A percentile compares a stretch with the other conserved stretches of the same genome.
Evolutionary conservation across 2,888 invertebrate genomes (phyloP).

Genomic region (Drosophila infuscata): DNA sequence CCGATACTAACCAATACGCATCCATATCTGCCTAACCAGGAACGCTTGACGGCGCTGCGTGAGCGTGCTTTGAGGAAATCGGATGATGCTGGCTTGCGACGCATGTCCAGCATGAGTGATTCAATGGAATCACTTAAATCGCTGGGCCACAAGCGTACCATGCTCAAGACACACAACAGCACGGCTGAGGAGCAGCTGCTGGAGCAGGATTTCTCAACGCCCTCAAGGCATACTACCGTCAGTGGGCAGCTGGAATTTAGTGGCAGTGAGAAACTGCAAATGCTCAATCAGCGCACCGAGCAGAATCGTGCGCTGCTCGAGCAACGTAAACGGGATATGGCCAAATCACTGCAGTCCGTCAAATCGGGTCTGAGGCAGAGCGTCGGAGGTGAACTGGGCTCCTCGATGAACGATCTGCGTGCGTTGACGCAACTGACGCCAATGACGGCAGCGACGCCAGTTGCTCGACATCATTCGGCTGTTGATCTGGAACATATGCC

Average conservation of each 20-base stretch:
- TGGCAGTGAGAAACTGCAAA: conserved; percentile 86
- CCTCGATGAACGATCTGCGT: conserved; percentile 84
- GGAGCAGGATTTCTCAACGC: conserved; percentile 44
- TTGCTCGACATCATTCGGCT: conserved; percentile 82
- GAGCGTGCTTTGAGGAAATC: conserved; percentile 58
- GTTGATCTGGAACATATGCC: conserved; percentile 77
- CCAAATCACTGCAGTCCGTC: conserved; percentile 83
- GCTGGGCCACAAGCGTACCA: conserved; percentile 46
- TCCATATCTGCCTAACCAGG: conserved; percentile 30
- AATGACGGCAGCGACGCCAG: conserved; percentile 43
- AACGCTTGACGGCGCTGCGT: conserved; percentile 61
- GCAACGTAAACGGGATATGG: conserved; percentile 86
- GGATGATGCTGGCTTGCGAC: conserved; percentile 34
- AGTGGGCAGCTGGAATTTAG: conserved; percentile 52
- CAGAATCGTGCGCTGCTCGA: conserved; percentile 86
- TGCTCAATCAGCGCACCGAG: conserved; percentile 86
- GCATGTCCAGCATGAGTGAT: conserved; percentile 49
- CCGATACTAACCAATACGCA: not conserved
- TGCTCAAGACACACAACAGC: conserved; percentile 27
- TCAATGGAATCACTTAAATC: conserved; percentile 63
- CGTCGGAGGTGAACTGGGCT: conserved; percentile 82
- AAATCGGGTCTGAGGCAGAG: conserved; percentile 79
- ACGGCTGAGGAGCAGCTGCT: conserved; percentile 1
- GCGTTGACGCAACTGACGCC: conserved; percentile 47
- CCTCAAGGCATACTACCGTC: conserved; percentile 18